phyloP scores from a whole-genome alignment of 23 tunicate genomes.

The Pegea sp. region DNA sequence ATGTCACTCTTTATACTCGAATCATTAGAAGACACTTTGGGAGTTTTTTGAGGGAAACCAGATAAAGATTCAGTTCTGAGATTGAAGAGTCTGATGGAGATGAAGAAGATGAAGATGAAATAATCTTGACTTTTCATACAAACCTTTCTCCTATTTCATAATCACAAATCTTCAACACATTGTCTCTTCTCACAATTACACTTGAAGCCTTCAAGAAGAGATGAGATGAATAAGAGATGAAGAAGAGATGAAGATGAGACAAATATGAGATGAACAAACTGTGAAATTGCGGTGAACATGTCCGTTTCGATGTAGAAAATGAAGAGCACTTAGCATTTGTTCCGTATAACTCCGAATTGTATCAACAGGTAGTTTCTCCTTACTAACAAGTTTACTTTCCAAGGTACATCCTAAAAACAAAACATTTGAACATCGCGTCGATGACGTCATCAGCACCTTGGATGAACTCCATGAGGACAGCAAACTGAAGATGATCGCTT shows the following conservation, averaged over 20 bases:
- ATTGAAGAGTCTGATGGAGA: not conserved
- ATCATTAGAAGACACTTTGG: too few relatives aligned
- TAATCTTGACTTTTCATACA: too few relatives aligned
- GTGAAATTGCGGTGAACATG: slow-evolving; percentile 60
- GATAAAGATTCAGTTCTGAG: too few relatives aligned
- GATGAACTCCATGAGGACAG: slow-evolving; percentile 41
- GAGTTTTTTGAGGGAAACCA: too few relatives aligned
- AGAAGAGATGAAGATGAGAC: too few relatives aligned
- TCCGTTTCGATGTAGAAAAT: slow-evolving; percentile 47
- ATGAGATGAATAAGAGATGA: too few relatives aligned
- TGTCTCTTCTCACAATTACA: too few relatives aligned
- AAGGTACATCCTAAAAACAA: not conserved
- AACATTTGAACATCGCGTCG: not conserved
- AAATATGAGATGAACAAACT: too few relatives aligned
- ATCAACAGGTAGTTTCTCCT: slow-evolving; percentile 13
- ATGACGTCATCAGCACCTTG: slow-evolving; percentile 10
- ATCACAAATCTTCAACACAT: too few relatives aligned
- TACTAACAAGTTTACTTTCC: slow-evolving; percentile 27
- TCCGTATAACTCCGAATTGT: slow-evolving; percentile 24
- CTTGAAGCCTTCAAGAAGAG: too few relatives aligned
- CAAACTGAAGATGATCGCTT: slow-evolving; percentile 22
- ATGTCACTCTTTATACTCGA: too few relatives aligned
- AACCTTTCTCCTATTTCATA: too few relatives aligned
- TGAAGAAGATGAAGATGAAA: not conserved
- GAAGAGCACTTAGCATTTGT: slow-evolving; percentile 49